Conservation (phyloP, 2,797 vertebrate genomes). For the Scleropages formosus region DNA sequence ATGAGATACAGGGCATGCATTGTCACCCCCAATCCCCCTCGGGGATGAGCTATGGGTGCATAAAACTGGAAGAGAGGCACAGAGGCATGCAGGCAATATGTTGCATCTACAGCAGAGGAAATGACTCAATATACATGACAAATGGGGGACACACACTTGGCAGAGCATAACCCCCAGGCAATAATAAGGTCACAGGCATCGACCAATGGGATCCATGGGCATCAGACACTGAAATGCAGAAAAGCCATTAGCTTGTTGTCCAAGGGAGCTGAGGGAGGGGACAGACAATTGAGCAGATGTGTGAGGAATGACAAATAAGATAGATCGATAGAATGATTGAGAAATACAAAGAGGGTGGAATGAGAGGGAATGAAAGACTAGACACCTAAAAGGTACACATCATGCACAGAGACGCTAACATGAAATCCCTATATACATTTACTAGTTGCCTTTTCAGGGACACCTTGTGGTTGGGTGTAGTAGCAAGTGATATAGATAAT, state of each 20-base stretch:
- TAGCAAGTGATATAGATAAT: background rate
- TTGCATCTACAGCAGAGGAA: background rate
- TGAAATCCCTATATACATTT: background rate
- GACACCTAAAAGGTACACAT: background rate
- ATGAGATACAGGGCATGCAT: background rate
- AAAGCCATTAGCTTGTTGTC: background rate
- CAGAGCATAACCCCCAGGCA: constrained; percentile 5
- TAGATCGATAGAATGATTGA: constrained; percentile 18
- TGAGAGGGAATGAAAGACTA: background rate
- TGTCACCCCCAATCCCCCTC: background rate
- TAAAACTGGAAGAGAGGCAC: constrained; percentile 7
- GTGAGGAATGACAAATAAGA: constrained; percentile 15
- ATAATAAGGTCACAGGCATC: constrained; percentile 22
- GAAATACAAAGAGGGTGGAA: background rate
- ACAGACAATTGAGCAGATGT: constrained; percentile 5
- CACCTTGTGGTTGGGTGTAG: background rate
- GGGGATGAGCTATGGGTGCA: background rate
- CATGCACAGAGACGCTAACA: background rate
- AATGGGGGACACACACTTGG: constrained; percentile 1
- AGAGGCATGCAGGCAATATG: background rate
- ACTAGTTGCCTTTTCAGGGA: background rate
- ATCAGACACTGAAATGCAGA: constrained; percentile 11
- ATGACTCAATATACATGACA: constrained; percentile 8
- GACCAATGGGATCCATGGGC: constrained; percentile 13
- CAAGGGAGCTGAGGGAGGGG: background rate